phyloP scores from a whole-genome alignment of 2,888 invertebrate genomes.

The Agriopis aurantiaria region DNA sequence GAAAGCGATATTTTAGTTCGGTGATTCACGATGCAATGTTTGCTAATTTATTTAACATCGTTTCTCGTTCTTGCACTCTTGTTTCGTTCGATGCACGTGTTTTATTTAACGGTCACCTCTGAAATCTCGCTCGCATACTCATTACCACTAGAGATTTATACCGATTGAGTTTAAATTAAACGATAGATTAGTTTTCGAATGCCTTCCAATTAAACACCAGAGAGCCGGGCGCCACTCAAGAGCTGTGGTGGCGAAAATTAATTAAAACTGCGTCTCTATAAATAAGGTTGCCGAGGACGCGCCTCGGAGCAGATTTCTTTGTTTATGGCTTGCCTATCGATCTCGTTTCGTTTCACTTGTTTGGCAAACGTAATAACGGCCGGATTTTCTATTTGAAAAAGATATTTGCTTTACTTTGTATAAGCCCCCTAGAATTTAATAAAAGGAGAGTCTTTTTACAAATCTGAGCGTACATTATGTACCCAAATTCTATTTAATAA shows the following conservation, averaged over 20 bases:
- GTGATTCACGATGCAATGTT: conserved; percentile 46
- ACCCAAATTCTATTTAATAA: conserved; percentile 17
- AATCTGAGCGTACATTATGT: not conserved
- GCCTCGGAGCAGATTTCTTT: conserved; percentile 63
- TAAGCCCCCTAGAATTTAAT: conserved; percentile 41
- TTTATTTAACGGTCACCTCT: conserved; percentile 28
- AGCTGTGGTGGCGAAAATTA: conserved; percentile 54
- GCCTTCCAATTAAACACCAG: conserved; percentile 41
- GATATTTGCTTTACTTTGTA: conserved; percentile 48
- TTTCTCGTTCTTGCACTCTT: conserved; percentile 33
- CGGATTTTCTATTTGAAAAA: conserved; percentile 54
- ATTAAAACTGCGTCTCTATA: conserved; percentile 58
- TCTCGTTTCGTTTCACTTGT: conserved; percentile 60
- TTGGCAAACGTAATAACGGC: conserved; percentile 56
- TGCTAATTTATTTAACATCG: conserved; percentile 44
- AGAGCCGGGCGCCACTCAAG: conserved; percentile 40
- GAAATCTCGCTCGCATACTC: conserved; percentile 9
- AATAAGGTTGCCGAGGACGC: conserved; percentile 56
- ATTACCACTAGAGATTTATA: conserved; percentile 36
- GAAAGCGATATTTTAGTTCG: conserved; percentile 40
- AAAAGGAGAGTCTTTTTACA: conserved; percentile 23
- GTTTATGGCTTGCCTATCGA: conserved; percentile 63
- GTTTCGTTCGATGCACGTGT: conserved; percentile 21
- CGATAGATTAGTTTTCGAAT: conserved; percentile 43
- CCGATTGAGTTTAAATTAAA: conserved; percentile 38